A percentile compares a stretch with the other conserved stretches of the same genome.
These are phyloP conservation scores for Edolisoma coerulescens DNA, from an alignment of 2,113 vertebrate genomes.

Conservation along the genomic window DNA sequence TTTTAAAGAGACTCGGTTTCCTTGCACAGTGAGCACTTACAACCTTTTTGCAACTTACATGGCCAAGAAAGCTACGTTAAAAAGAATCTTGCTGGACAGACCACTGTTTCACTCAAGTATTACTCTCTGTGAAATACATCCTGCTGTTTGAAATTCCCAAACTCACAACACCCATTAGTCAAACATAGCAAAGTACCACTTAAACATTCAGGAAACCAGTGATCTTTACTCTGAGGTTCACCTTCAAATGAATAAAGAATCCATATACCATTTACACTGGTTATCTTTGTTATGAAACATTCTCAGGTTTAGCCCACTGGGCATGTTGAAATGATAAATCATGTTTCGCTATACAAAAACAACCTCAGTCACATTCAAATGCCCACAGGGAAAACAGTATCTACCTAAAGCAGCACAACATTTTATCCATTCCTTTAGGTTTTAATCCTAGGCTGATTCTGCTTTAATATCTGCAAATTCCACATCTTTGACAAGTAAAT, in stretches of 20 bases:
- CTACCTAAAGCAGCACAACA: constrained; percentile 9
- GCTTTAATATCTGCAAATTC: constrained; percentile 61
- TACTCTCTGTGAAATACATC: constrained; percentile 39
- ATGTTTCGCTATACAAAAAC: constrained; percentile 44
- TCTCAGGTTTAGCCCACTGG: constrained; percentile 61
- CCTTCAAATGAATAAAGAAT: constrained; percentile 3
- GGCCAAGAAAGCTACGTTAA: neutral
- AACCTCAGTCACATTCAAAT: constrained; percentile 7
- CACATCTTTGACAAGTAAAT: constrained; percentile 57
- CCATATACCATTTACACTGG: constrained; percentile 44
- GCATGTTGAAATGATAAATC: constrained; percentile 68
- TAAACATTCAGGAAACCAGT: constrained; percentile 37
- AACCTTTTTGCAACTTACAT: neutral
- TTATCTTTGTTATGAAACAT: constrained; percentile 64
- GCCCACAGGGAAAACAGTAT: constrained; percentile 31
- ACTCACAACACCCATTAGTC: constrained; percentile 44
- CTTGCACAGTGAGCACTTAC: neutral
- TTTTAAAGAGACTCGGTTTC: neutral
- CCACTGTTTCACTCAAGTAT: neutral
- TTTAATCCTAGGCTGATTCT: constrained; percentile 51
- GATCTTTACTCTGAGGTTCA: constrained; percentile 61
- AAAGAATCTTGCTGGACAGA: neutral
- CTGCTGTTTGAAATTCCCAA: constrained; percentile 49
- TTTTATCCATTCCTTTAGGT: constrained; percentile 34
- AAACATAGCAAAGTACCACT: constrained; percentile 57